Evolutionary conservation across 2,888 invertebrate genomes (phyloP).

Genomic region (Lasioglossum figueresi): DNA sequence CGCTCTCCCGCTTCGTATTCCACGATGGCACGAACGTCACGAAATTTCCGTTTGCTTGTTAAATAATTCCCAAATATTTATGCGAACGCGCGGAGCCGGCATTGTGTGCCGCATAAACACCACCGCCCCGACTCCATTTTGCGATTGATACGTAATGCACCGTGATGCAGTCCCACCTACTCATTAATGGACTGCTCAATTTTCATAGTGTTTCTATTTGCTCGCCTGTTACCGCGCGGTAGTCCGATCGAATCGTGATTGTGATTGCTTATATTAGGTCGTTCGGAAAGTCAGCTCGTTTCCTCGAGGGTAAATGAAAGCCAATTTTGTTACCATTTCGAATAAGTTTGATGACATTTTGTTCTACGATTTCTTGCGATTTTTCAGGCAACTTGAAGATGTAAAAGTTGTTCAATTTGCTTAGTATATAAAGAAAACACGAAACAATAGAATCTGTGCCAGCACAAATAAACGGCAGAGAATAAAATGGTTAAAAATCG

Average conservation of each 20-base stretch:
- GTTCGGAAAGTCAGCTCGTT: no score
- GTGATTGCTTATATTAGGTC: neutral
- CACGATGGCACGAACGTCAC: neutral
- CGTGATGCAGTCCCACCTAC: neutral
- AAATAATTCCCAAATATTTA: constrained; percentile 11
- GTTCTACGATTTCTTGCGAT: no score
- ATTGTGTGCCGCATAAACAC: constrained; percentile 1
- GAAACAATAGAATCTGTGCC: neutral
- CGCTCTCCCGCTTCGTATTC: neutral
- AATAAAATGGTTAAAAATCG: neutral
- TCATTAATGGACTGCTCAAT: neutral
- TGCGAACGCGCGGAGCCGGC: neutral
- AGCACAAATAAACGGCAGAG: neutral
- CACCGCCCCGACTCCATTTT: neutral
- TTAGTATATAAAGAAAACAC: neutral
- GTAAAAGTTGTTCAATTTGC: no score
- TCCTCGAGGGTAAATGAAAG: no score
- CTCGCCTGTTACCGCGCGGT: neutral
- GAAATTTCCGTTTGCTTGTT: neutral
- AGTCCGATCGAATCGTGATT: neutral
- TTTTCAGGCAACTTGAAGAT: no score
- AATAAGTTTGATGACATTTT: no score
- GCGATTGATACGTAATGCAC: constrained; percentile 5
- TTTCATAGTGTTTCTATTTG: neutral
- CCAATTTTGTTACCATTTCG: no score